phyloP scores from a whole-genome alignment of 2,888 invertebrate genomes.

The Drosophila mayaguana region DNA sequence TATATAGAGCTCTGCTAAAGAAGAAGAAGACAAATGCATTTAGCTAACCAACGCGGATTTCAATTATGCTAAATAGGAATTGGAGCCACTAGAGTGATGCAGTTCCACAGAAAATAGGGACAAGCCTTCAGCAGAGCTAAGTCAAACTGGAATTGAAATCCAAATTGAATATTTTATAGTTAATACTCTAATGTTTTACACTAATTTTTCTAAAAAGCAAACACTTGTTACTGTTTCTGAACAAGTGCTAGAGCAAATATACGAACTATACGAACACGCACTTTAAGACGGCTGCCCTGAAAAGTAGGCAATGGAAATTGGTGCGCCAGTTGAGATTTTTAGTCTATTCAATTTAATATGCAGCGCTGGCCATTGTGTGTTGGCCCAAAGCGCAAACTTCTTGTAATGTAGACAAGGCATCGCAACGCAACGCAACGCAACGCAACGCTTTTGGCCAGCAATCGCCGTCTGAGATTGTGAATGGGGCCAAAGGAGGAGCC shows the following conservation, averaged over 20 bases:
- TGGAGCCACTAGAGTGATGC: too few relatives aligned
- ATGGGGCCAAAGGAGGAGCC: constrained; percentile 14
- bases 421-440: constrained; percentile 36
- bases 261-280: neutral
- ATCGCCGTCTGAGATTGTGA: constrained; percentile 54
- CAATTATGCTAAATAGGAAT: too few relatives aligned
- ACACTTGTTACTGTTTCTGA: neutral
- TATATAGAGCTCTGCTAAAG: too few relatives aligned
- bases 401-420: constrained; percentile 50
- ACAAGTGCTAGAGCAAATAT: neutral
- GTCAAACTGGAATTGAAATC: too few relatives aligned
- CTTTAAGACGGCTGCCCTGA: constrained; percentile 27
- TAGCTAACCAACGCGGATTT: too few relatives aligned
- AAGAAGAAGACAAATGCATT: too few relatives aligned
- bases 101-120: too few relatives aligned
- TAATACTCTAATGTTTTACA: too few relatives aligned
- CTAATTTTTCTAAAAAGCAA: neutral
- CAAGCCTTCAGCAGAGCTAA: too few relatives aligned
- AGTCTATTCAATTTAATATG: constrained; percentile 70
- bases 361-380: constrained; percentile 51
- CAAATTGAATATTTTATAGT: too few relatives aligned
- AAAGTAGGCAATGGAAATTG: constrained; percentile 49
- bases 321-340: constrained; percentile 34
- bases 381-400: constrained; percentile 45
- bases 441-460: constrained; percentile 44